These are phyloP conservation scores for Pelagia noctiluca DNA, from an alignment of 30 jellyfish, hydroid and myxozoan species.

Conservation along the genomic window DNA sequence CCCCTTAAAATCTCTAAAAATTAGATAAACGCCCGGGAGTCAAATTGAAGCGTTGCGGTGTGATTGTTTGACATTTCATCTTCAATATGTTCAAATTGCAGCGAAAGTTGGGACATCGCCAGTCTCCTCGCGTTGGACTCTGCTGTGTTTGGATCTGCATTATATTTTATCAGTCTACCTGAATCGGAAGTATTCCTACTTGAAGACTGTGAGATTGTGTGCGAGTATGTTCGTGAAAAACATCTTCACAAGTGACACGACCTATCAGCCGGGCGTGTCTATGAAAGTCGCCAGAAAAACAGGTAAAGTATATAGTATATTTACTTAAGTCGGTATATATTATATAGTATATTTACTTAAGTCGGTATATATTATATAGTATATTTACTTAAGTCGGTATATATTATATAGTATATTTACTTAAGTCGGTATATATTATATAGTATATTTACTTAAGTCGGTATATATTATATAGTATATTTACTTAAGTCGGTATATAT, in stretches of 20 bases:
- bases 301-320: too few species aligned
- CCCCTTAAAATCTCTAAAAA: too few species aligned
- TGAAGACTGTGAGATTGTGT: constrained; percentile 83
- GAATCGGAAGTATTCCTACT: constrained; percentile 74
- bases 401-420: too few species aligned
- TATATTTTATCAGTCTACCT: constrained; percentile 86
- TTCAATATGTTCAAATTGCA: constrained; percentile 16
- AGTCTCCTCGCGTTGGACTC: constrained; percentile 89
- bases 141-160: constrained; percentile 81
- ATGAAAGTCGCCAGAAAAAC: constrained; percentile 87
- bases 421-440: too few species aligned
- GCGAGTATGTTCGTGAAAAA: constrained; percentile 89
- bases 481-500: too few species aligned
- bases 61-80: background rate
- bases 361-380: too few species aligned
- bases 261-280: constrained; percentile 88
- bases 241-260: constrained; percentile 76
- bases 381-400: too few species aligned
- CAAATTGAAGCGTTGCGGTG: background rate
- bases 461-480: too few species aligned
- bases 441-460: too few species aligned
- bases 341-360: too few species aligned
- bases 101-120: constrained; percentile 78
- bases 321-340: too few species aligned
- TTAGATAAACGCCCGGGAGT: background rate